Conservation (phyloP, 2,113 vertebrate species). For the Neotoma lepida region DNA sequence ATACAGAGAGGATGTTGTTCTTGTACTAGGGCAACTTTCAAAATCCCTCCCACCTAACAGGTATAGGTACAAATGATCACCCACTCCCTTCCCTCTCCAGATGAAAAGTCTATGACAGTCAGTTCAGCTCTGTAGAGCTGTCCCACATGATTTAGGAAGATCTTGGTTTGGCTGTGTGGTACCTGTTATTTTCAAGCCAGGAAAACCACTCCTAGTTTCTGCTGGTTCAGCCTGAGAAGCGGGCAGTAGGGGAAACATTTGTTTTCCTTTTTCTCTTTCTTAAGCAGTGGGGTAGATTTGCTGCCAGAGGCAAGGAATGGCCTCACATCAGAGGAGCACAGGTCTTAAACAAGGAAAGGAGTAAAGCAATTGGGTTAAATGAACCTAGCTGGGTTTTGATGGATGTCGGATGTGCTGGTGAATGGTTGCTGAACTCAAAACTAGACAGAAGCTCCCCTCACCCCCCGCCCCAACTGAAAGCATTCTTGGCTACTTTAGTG, state of each 20-base stretch:
- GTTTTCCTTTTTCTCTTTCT: background rate
- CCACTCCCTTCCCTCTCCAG: background rate
- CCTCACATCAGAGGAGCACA: conserved; percentile 31
- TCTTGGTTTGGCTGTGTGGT: background rate
- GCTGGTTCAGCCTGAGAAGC: conserved; percentile 35
- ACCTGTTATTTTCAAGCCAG: conserved; percentile 44
- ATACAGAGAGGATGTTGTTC: background rate
- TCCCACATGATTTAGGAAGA: conserved; percentile 34
- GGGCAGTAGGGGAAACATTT: background rate
- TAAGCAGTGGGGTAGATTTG: conserved; percentile 8
- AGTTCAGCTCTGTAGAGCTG: background rate
- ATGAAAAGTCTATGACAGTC: background rate
- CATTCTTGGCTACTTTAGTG: background rate
- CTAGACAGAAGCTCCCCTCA: background rate
- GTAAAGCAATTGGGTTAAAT: conserved; percentile 44
- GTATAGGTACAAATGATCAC: conserved; percentile 36
- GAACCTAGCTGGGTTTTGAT: conserved; percentile 56
- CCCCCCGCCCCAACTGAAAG: background rate
- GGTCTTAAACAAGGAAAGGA: conserved; percentile 53
- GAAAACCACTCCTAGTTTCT: conserved; percentile 36
- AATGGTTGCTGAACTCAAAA: conserved; percentile 31
- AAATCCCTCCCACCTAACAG: conserved; percentile 24
- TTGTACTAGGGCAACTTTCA: conserved; percentile 34
- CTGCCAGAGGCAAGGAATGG: conserved; percentile 51
- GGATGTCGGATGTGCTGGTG: background rate